Base-by-base conservation (phyloP, 1,140 invertebrate genomes). In the Eciton burchellii region DNA sequence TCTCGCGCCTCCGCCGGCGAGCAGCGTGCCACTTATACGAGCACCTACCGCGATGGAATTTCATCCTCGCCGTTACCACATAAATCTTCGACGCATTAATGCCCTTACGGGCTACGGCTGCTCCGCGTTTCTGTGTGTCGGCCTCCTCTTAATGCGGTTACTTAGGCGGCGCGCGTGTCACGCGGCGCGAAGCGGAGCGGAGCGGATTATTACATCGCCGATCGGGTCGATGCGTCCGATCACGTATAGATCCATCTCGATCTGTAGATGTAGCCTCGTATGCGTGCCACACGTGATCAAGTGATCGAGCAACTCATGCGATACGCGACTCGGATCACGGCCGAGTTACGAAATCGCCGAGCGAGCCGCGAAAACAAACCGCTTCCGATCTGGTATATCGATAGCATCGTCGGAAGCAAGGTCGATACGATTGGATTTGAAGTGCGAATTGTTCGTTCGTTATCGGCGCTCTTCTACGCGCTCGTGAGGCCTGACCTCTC, bases 61-160 rank as follows among this genome's bases (percentile, higher is more conserved):
- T 89, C 85, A 89, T 89, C 83, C 89, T 81, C 74, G 79, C 85
- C 81, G 81, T 84, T 88, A 77, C 87, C 84, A 88, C 90, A 91
- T 90, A 90, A 90, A 90, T 91, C 90, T 90, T 71, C 83, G 83
- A 52, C 89, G 89, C 89, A 90, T 91, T 91, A 90, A 90, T 89
- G 89, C 89, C 84, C 70, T 87, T 83, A 79, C 62, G 57, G 62
- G 19, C 59, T 66, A n/a, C 72, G 81, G 26, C 59, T 47, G 79
- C 52, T 60, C 60, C 35, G 73, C 52, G 57, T 57, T 76, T 76
- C 65, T 57, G 56, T 59, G 54, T 62, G 66, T 45, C 47, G 52
- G 56, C 35, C 79, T 65, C 89, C 88, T 88, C 74, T 79, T 79
- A 43, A 70, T 68, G 24, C 21, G 63, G 72, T 76, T 76, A 76